Base-by-base conservation (phyloP, 2,888 invertebrate species). In the Pristionchus japonicus region DNA sequence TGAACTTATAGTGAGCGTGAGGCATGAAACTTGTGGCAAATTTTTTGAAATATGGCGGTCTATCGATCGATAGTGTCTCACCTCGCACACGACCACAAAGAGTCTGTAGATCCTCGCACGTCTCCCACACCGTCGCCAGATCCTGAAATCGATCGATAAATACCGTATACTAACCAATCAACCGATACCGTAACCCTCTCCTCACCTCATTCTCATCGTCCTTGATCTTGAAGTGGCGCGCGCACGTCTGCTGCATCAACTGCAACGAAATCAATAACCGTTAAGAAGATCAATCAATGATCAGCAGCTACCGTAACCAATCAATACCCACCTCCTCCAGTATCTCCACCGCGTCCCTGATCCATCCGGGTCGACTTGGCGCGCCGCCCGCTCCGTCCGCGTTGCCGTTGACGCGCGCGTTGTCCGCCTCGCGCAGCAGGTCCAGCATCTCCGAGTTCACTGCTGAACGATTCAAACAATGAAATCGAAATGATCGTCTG, bases 291-390 rank as follows among this genome's bases (percentile, higher is more conserved):
- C 6, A 31, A 31, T 57, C 57, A 57, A n/a, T 57, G 57, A 57
- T 57, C 57, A 20, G 7, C 57, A 57, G n/a, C n/a, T 23, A 6
- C 7, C n/a, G 57, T 57, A n/a, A 1, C 9, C 23, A 23, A 34
- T 34, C 37, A 15, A 17, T 70, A 83, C 82, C 20, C n/a, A 88
- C 47, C 2, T 67, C 74, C 3, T 86, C 74, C 27, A 89, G 34
- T 17, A 83, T 52, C n/a, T 52, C 74, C 6, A 49, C 47, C 9
- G 88, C 80, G 1, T 89, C 89, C 15, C 67, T 27, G 11, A 87
- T 70, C 89, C 89, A 89, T 27, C 89, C 89, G n/a, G 89, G 80
- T 23, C 20, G 11, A 20, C 23, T n/a, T 3, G 43, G 27, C n/a
- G 9, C 77, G 52, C 86, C 86, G 27, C 77, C 34, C 47, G 23